Conservation (phyloP, 2,113 vertebrate genomes). For the Catagonus wagneri region DNA sequence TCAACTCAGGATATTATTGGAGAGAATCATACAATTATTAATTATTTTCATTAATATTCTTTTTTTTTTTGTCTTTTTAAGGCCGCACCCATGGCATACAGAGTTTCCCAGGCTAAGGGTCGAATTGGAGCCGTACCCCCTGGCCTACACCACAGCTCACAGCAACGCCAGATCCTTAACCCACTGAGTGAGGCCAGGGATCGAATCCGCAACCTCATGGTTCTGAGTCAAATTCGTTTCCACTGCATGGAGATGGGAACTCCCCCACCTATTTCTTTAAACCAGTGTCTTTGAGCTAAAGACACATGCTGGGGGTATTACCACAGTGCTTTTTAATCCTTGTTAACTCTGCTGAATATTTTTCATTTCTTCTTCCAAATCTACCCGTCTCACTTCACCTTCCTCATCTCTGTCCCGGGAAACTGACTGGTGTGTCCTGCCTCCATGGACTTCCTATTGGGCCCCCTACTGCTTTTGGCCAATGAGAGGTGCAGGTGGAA, state of each 20-base stretch:
- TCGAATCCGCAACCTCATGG: no score
- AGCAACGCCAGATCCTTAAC: no score
- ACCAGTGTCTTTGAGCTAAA: neutral
- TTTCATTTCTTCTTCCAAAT: neutral
- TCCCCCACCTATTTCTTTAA: neutral
- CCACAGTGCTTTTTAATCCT: neutral
- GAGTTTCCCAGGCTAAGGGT: no score
- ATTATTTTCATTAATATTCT: slow-evolving; percentile 48
- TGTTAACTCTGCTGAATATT: neutral
- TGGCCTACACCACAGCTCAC: no score
- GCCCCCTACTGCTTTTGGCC: neutral
- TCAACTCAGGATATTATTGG: slow-evolving; percentile 10
- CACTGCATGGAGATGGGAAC: no score
- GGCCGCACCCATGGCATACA: no score
- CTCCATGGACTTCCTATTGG: neutral
- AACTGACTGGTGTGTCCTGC: neutral
- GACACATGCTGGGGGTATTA: neutral
- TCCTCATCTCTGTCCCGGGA: neutral
- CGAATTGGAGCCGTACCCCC: no score
- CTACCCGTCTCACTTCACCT: neutral
- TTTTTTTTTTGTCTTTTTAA: neutral
- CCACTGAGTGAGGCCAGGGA: no score
- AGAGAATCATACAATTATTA: slow-evolving; percentile 29
- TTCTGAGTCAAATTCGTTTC: no score
- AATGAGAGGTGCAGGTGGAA: neutral